Conservation (phyloP, 1,140 invertebrate species). For the Drosophila mauritiana region DNA sequence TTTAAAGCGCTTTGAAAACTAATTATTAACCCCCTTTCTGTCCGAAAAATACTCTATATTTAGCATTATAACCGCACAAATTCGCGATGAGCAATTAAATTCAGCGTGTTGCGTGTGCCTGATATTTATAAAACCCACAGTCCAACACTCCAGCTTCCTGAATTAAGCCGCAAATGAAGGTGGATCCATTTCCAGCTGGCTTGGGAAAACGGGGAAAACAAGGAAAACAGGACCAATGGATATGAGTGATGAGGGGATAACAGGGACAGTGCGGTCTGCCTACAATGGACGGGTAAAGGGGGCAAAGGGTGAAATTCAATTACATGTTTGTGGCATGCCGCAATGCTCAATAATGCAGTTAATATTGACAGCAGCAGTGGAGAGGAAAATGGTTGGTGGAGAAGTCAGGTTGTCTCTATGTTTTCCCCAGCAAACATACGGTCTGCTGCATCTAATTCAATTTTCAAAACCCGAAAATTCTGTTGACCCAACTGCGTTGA, state of each 20-base stretch:
- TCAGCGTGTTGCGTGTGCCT: constrained; percentile 46
- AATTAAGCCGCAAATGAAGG: constrained; percentile 27
- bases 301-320: constrained; percentile 78
- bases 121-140: constrained; percentile 46
- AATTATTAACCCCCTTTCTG: neutral
- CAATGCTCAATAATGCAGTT: constrained; percentile 83
- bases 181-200: constrained; percentile 51
- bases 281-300: constrained; percentile 26
- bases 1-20: too few species aligned
- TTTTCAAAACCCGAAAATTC: constrained; percentile 81
- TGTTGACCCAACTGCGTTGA: constrained; percentile 80
- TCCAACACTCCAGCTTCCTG: constrained; percentile 15
- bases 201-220: constrained; percentile 47
- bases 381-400: neutral
- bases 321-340: constrained; percentile 81
- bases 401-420: constrained; percentile 33
- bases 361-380: constrained; percentile 65
- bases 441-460: constrained; percentile 83
- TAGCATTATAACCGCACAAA: constrained; percentile 72
- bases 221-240: constrained; percentile 36
- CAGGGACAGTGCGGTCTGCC: constrained; percentile 34
- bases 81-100: constrained; percentile 79
- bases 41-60: constrained; percentile 60
- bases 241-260: constrained; percentile 51
- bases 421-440: constrained; percentile 48